Evolutionary conservation across 2,797 vertebrate species (phyloP), one percentile per base, ranked within the genome.

Genomic region (Pipistrellus kuhlii): DNA sequence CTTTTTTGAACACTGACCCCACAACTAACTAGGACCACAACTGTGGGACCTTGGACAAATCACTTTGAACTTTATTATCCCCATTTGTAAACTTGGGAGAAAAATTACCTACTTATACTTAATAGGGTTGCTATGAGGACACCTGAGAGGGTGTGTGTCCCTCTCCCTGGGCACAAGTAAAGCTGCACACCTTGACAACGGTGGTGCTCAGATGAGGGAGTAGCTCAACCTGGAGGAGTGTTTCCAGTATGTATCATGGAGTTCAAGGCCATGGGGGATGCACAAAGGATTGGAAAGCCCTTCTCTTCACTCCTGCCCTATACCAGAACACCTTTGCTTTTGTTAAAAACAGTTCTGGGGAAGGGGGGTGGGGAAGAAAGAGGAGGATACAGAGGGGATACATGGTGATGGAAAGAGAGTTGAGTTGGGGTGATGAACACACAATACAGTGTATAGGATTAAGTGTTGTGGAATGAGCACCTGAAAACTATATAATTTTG

Each of bases 1-100:
- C 30, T 88, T 41, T 75, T 66, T 9, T 80, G 84, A 94, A 91
- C 12, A 11, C 48, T 35, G 35, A 84, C 32, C 92, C 55, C 38
- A 38, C 8, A 2, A 62, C 4, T 59, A 76, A 83, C 68, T 59
- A 82, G 69, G 21, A 53, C 64, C 51, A 66, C 23, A 35, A 30
- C 38, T 11, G 41, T 21, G 44, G 88, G 41, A 85, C 90, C 73
- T 88, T 90, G 85, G 84, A 95, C 92, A 92, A 88, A 95, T 95
- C 85, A 77, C 88, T 95, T 48, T 90, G 88, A 88, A 84, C 30
- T 44, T 62, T 83, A 87, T 14, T 11, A 21, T 85, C 14, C 14
- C 25, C 53, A 55, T 38, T 35, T 80, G 38, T 77, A 77, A 85
- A 69, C 53, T 3, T 83, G 35, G 38, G 13, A 78, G 41, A 77